Conservation (phyloP, 2,797 vertebrate genomes). For the Danio aesculapii region DNA sequence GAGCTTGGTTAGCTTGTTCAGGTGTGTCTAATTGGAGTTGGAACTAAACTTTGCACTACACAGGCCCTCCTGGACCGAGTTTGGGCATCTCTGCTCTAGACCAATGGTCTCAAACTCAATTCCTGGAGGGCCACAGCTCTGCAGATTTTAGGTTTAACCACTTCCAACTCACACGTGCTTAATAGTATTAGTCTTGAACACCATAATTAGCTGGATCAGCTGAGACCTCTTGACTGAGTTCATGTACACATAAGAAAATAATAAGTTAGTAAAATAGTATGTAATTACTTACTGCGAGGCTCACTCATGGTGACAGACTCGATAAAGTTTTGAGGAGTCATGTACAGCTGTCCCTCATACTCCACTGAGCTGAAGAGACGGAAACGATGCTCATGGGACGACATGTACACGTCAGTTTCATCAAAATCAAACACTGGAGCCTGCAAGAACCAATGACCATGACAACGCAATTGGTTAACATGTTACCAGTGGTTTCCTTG, state of each 20-base stretch:
- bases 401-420: conserved; percentile 91
- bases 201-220: too few species aligned
- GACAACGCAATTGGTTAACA: conserved; percentile 6
- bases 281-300: conserved; percentile 82
- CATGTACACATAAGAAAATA: not conserved
- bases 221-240: too few species aligned
- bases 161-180: too few species aligned
- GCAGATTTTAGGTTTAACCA: too few species aligned
- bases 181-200: too few species aligned
- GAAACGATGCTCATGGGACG: conserved; percentile 93
- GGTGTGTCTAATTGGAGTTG: too few species aligned
- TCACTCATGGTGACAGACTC: conserved; percentile 94
- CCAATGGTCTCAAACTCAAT: too few species aligned
- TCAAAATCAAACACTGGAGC: conserved; percentile 78
- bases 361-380: conserved; percentile 93
- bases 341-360: conserved; percentile 95
- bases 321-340: conserved; percentile 97
- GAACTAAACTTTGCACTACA: too few species aligned
- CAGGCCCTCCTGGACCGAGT: too few species aligned
- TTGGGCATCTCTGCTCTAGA: too few species aligned
- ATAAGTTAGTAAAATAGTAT: not conserved
- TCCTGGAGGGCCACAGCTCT: too few species aligned
- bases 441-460: conserved; percentile 69
- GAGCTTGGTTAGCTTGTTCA: too few species aligned
- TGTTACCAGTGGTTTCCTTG: not conserved